Evolutionary conservation across 2,888 invertebrate species (phyloP), one percentile per base, ranked within the genome.

Genomic region (Tetragonula carbonaria): DNA sequence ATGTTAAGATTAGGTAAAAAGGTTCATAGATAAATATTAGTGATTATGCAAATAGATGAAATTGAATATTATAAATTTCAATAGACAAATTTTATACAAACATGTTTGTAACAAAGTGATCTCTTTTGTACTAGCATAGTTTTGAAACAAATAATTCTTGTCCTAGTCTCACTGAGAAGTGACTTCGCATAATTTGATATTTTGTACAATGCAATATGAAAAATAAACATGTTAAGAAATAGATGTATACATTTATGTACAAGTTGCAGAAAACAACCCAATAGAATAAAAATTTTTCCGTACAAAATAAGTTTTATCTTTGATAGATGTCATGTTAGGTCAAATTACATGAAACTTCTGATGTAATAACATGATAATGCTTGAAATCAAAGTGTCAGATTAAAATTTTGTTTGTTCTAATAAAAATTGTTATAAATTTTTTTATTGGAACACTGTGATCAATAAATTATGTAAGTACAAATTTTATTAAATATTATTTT

Each of bases 1-100:
- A 75, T 89, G 28, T 86, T 91, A 65, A 90, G 89, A 76, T 62
- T 85, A 21, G 87, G 85, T 65, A 93, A 90, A 75, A 93, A 93
- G 75, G 66, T 85, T 62, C 89, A 92, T 68, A 90, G 88, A 87
- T 92, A 83, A 83, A 84, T 55, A 50, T 62, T 0, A 16, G 33
- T 59, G 18, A 33, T 74, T 65, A 28, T 50, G 8, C 18, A 38
- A 59, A 59, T 21, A 57, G 16, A 68, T 65, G 33, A 68, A 23
- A 51, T 74, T 28, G 50, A 72, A n/a, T 4, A 21, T 38, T 23
- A 65, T 28, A n/a, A 71, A 77, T 38, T 65, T 6, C 16, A 5
- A 16, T 28, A 67, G 14, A 72, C 82, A 62, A 66, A 28, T 18
- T 67, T 59, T 79, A n/a, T 79, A 63, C 16, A 45, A 5, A 18